Conservation (phyloP, 1,140 invertebrate species). For the Pogonognathellus flavescens region DNA sequence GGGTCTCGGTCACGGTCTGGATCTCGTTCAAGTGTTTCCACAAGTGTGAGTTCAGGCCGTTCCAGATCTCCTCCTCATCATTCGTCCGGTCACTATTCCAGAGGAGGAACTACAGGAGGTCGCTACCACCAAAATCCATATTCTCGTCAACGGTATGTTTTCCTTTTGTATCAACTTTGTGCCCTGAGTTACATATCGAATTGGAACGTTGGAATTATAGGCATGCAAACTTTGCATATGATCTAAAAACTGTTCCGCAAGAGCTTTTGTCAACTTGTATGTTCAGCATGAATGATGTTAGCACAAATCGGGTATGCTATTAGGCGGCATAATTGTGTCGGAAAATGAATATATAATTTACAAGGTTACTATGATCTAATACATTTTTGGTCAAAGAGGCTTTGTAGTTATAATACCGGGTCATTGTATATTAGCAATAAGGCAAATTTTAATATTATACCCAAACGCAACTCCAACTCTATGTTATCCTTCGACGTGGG, state of each 20-base stretch:
- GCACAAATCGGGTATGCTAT: too few relatives aligned
- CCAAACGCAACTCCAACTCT: not conserved
- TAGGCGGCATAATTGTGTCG: not conserved
- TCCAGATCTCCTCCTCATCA: slow-evolving; percentile 66
- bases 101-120: slow-evolving; percentile 60
- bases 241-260: too few relatives aligned
- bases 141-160: slow-evolving; percentile 65
- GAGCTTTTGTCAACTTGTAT: not conserved
- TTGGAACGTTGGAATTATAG: too few relatives aligned
- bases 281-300: not conserved
- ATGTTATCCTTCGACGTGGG: slow-evolving; percentile 36
- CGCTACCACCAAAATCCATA: slow-evolving; percentile 66
- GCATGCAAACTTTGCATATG: too few relatives aligned
- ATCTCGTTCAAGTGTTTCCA: slow-evolving; percentile 69
- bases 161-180: not conserved
- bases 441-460: not conserved
- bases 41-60: slow-evolving; percentile 65
- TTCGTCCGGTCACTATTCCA: slow-evolving; percentile 64
- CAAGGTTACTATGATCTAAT: not conserved
- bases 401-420: too few relatives aligned
- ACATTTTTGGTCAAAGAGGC: too few relatives aligned
- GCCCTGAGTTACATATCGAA: not conserved
- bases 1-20: slow-evolving; percentile 73
- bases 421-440: not conserved
- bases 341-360: slow-evolving; percentile 6